Evolutionary conservation across 1,140 invertebrate genomes (phyloP).

Genomic region (Saccostrea echinata): DNA sequence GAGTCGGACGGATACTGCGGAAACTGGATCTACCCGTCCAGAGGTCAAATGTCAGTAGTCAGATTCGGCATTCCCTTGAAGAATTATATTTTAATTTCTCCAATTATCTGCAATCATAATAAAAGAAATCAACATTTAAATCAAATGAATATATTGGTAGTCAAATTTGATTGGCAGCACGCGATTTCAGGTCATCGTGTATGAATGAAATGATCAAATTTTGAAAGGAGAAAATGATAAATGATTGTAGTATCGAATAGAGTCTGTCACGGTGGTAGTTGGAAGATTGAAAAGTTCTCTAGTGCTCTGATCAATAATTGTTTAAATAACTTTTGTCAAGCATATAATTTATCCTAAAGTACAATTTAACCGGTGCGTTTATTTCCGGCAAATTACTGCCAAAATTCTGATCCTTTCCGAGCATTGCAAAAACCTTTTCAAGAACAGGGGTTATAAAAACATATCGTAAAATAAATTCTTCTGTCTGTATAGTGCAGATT

Average conservation of each 20-base stretch:
- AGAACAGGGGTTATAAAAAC: not conserved
- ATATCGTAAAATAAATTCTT: not conserved
- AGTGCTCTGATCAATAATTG: conserved; percentile 4
- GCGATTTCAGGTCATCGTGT: not conserved
- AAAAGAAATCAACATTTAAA: conserved; percentile 30
- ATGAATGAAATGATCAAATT: conserved; percentile 13
- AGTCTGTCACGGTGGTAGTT: not conserved
- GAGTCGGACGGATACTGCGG: not conserved
- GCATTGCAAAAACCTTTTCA: not conserved
- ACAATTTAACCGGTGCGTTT: not conserved
- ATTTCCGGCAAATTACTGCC: conserved; percentile 14
- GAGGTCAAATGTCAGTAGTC: not conserved
- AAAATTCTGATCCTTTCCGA: not conserved
- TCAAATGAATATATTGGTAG: conserved; percentile 4
- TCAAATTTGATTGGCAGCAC: conserved; percentile 6
- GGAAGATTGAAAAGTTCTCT: not conserved
- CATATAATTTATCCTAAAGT: not conserved
- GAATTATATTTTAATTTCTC: not conserved
- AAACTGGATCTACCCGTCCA: not conserved
- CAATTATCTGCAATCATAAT: not conserved
- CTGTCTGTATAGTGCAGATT: not conserved
- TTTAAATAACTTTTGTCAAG: not conserved
- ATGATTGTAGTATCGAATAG: conserved; percentile 7
- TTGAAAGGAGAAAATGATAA: conserved; percentile 25
- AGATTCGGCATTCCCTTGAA: conserved; percentile 1